Evolutionary conservation across 2,113 vertebrate species (phyloP).

Genomic region (Nothoprocta perdicaria): DNA sequence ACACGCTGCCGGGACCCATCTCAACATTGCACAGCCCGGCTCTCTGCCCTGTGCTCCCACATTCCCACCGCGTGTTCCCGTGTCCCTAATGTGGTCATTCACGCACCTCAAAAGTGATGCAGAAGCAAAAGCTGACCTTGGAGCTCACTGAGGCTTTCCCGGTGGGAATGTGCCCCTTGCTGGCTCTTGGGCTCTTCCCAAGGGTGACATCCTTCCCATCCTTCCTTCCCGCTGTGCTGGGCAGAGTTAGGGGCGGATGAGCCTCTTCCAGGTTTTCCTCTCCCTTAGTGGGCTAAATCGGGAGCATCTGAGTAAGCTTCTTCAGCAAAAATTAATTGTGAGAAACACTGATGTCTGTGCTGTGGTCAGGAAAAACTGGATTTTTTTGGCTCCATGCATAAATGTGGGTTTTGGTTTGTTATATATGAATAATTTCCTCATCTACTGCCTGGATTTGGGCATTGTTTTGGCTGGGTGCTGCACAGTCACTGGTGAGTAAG

Average conservation of each 20-base stretch:
- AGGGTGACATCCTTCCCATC: background rate
- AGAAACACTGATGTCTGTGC: background rate
- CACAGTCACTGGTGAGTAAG: background rate
- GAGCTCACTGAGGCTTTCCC: background rate
- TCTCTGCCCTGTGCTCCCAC: no score
- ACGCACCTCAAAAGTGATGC: background rate
- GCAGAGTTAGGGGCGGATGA: background rate
- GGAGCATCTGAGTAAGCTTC: background rate
- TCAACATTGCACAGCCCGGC: rapidly evolving
- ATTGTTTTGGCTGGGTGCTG: background rate
- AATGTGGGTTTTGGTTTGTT: background rate
- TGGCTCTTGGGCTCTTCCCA: background rate
- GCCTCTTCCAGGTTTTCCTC: background rate
- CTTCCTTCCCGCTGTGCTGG: background rate
- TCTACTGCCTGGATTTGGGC: rapidly evolving
- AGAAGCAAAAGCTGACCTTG: background rate
- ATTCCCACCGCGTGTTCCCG: background rate
- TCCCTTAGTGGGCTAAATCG: background rate
- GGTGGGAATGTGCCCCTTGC: rapidly evolving
- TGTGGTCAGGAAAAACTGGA: background rate
- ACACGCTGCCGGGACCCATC: rapidly evolving
- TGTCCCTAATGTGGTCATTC: background rate
- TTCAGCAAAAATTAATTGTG: background rate
- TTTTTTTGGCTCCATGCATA: background rate
- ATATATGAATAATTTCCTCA: background rate